A percentile compares a stretch with the other conserved stretches of the same genome.
Evolutionary conservation across 2,888 invertebrate species (phyloP).

Genomic region (Bugula neritina): DNA sequence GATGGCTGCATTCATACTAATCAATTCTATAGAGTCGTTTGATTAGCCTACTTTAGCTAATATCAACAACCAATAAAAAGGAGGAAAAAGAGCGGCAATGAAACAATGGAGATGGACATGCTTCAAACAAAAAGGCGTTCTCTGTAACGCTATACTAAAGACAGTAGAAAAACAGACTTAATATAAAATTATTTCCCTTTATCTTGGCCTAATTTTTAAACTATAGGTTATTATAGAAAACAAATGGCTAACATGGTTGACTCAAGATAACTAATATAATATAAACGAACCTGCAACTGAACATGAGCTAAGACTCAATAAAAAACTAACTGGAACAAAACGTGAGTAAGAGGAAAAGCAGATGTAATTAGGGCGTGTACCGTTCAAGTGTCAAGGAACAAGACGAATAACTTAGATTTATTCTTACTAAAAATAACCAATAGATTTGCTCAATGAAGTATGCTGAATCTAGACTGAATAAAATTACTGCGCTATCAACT

Average conservation of each 20-base stretch:
- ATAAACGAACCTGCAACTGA: too few relatives aligned
- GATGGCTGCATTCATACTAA: conserved; percentile 1
- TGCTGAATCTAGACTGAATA: background rate
- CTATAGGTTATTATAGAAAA: too few relatives aligned
- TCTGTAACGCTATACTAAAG: too few relatives aligned
- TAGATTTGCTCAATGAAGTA: background rate
- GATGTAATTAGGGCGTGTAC: background rate
- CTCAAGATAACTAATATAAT: too few relatives aligned
- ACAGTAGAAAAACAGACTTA: too few relatives aligned
- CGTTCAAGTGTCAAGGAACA: background rate
- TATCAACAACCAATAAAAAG: conserved; percentile 2
- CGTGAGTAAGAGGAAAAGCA: background rate
- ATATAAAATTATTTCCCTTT: too few relatives aligned
- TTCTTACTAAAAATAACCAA: background rate
- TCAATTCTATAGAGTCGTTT: conserved; percentile 25
- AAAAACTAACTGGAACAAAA: too few relatives aligned
- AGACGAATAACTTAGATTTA: background rate
- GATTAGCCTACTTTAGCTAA: conserved; percentile 9
- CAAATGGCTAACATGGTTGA: too few relatives aligned
- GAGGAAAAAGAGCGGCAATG: conserved; percentile 13
- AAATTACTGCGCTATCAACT: too few relatives aligned
- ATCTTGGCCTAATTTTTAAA: too few relatives aligned
- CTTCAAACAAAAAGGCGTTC: too few relatives aligned
- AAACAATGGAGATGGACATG: background rate
- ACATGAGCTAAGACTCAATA: too few relatives aligned